A percentile compares a stretch with the other conserved stretches of the same genome.
phyloP scores from a whole-genome alignment of 1,140 invertebrate genomes.

The Armadillidium nasatum region DNA sequence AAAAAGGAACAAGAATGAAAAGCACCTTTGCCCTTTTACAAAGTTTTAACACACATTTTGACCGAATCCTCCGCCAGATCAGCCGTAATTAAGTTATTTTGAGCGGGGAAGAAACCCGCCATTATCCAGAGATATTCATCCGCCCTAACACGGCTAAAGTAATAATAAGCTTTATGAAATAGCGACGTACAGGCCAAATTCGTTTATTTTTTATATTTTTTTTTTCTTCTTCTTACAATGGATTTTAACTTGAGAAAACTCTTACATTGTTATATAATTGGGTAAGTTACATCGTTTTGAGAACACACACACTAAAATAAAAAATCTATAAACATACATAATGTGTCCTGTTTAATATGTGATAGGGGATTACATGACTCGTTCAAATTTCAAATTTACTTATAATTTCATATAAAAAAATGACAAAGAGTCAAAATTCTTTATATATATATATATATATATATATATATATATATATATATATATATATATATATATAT shows the following conservation, averaged over 20 bases:
- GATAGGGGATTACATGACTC: background rate
- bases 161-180: too few relatives aligned
- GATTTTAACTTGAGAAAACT: background rate
- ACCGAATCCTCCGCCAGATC: slow-evolving; percentile 8
- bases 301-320: background rate
- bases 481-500: background rate
- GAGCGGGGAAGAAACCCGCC: background rate
- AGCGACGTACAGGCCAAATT: too few relatives aligned
- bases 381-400: background rate
- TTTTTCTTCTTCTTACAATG: too few relatives aligned
- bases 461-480: slow-evolving; percentile 15
- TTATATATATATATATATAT: slow-evolving; percentile 4
- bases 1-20: background rate
- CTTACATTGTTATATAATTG: slow-evolving; percentile 11
- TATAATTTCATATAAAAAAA: background rate
- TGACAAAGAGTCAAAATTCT: background rate
- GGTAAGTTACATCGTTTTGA: slow-evolving; percentile 5
- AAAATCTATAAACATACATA: slow-evolving; percentile 10
- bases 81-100: slow-evolving; percentile 9
- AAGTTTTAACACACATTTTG: background rate
- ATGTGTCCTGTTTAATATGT: slow-evolving; percentile 13
- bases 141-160: background rate
- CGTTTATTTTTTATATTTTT: too few relatives aligned
- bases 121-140: slow-evolving; percentile 10
- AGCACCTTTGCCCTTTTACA: slow-evolving; percentile 1